A percentile compares a stretch with the other conserved stretches of the same genome.
Evolutionary conservation across 2,888 invertebrate species (phyloP).

Genomic region (Sceliomorpha sp.): DNA sequence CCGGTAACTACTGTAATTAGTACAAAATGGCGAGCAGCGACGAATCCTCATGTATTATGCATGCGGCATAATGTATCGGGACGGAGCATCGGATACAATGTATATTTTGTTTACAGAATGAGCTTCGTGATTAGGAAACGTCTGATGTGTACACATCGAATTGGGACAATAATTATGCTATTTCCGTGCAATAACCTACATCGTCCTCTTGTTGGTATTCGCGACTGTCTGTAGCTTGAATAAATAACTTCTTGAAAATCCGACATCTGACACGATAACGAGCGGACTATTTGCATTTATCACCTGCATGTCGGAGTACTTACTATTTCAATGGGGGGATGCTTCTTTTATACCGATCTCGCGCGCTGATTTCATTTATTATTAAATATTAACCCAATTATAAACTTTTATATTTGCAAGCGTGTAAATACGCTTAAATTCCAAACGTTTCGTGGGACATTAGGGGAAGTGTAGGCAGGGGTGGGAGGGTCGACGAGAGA

Average conservation of each 20-base stretch:
- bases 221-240: constrained; percentile 70
- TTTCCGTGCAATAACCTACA: constrained; percentile 76
- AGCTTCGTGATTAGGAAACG: constrained; percentile 8
- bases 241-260: constrained; percentile 76
- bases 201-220: constrained; percentile 58
- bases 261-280: constrained; percentile 76
- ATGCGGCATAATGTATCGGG: constrained; percentile 47
- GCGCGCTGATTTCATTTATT: constrained; percentile 19
- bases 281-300: constrained; percentile 74
- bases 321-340: constrained; percentile 66
- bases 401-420: constrained; percentile 17
- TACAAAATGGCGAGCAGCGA: constrained; percentile 54
- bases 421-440: no score
- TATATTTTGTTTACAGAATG: constrained; percentile 45
- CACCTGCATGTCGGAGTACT: constrained; percentile 76
- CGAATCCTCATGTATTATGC: constrained; percentile 46
- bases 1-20: constrained; percentile 51
- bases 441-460: no score
- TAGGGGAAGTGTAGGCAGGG: no score
- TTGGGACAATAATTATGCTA: constrained; percentile 74
- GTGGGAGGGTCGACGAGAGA: no score
- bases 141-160: constrained; percentile 62
- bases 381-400: constrained; percentile 37
- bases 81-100: constrained; percentile 21
- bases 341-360: constrained; percentile 28